Evolutionary conservation across 2,113 vertebrate genomes (phyloP).

Genomic region (Chloropsis cyanopogon): DNA sequence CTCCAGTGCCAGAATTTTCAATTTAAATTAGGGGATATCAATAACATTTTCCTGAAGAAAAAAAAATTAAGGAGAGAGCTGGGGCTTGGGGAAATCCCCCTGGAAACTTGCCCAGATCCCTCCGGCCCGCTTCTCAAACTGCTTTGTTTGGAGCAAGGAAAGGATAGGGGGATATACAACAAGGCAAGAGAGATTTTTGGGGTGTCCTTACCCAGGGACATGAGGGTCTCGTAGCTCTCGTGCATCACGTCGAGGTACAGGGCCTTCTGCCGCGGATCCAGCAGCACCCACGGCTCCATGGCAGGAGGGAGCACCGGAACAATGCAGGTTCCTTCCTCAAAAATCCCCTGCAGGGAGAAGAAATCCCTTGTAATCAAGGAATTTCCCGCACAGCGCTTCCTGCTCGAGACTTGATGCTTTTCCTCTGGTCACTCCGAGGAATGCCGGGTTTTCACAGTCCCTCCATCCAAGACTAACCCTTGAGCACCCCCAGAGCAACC

Average conservation of each 20-base stretch:
- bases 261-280: background rate
- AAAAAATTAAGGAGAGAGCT: background rate
- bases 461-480: background rate
- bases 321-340: no score
- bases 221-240: conserved; percentile 22
- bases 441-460: fast-evolving
- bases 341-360: background rate
- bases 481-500: background rate
- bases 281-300: conserved; percentile 16
- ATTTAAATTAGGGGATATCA: fast-evolving
- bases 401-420: background rate
- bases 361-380: background rate
- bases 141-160: no score
- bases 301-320: background rate
- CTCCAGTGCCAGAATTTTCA: background rate
- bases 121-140: no score
- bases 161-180: no score
- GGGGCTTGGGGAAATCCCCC: background rate
- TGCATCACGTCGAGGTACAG: conserved; percentile 26
- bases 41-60: background rate
- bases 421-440: fast-evolving
- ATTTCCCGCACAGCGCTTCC: background rate
- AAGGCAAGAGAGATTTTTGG: background rate
- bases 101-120: background rate
- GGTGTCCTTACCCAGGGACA: background rate